These are phyloP conservation scores for Caenorhabditis tropicalis DNA, from an alignment of 1,140 invertebrate genomes.

Conservation along the genomic window DNA sequence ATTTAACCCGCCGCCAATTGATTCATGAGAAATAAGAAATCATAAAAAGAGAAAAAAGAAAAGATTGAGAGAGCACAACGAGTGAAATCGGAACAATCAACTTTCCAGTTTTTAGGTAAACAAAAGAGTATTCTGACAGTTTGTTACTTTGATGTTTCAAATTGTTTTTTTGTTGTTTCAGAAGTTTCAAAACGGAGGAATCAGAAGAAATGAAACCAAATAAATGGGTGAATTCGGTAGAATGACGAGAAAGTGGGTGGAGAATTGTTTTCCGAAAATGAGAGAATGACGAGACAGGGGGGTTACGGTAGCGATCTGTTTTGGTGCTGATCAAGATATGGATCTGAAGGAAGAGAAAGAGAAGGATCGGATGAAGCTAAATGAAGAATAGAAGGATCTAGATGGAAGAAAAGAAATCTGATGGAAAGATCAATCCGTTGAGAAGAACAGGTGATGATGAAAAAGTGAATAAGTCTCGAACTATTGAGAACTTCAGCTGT, in stretches of 20 bases:
- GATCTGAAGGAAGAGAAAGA: background rate
- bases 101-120: conserved; percentile 4
- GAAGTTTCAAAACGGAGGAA: background rate
- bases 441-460: background rate
- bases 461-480: no score
- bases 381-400: background rate
- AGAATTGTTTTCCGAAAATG: no score
- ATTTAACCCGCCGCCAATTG: background rate
- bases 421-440: background rate
- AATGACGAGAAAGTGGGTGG: background rate
- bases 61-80: background rate
- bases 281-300: background rate
- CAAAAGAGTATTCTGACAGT: background rate
- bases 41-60: background rate
- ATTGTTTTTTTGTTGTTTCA: background rate
- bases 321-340: background rate
- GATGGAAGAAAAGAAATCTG: background rate
- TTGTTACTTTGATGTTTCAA: conserved; percentile 5
- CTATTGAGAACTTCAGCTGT: no score
- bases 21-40: conserved; percentile 1
- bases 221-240: background rate
- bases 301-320: background rate
- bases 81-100: background rate
- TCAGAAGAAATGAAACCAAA: background rate
- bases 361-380: background rate